Base-by-base conservation (phyloP, 2,888 invertebrate genomes). In the Dryocosmus kuriphilus region DNA sequence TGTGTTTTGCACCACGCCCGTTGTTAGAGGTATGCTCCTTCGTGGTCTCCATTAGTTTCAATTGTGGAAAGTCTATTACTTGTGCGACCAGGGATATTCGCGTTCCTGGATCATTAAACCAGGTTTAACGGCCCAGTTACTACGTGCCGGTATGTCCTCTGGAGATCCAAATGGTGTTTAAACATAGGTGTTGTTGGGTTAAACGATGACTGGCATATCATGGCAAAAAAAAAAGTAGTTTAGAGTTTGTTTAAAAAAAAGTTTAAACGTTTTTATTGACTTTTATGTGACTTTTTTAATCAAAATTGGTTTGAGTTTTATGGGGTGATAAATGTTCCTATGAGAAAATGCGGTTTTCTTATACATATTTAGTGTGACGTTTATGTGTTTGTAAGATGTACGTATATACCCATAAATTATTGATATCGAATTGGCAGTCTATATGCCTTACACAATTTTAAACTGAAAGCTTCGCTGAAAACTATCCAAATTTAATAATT, bases 1-100 rank as follows among this genome's bases (percentile, higher is more conserved):
- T 81, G 80, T 80, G 51, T 79, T 86, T 62, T 85, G 84, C 79
- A 81, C 84, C 67, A 83, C 85, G 76, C 82, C 88, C 77, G 80
- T 83, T 75, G 86, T 83, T 74, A 87, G 87, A 88, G 89, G 88
- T 88, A 63, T 74, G 80, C n/a, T 16, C 27, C 24, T 61, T 61
- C 19, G 57, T 57, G 30, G 51, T 46, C 38, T 35, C 32, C 74
- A 60, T 74, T 74, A 60, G 46, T 51, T 67, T 51, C 71, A 71
- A 71, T 71, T 71, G 71, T 51, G 71, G 71, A 71, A 71, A 51
- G 71, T 71, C 71, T 46, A 51, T 71, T 71, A 71, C 51, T 51
- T 71, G 71, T 30, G 71, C 71, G n/a, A 71, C 51, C 51, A 30
- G 51, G n/a, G 11, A n/a, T 51, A 71, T 11, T 51, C 71, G 30